Evolutionary conservation across 2,113 vertebrate genomes (phyloP), one percentile per base, ranked within the genome.

Genomic region (Lota lota): DNA sequence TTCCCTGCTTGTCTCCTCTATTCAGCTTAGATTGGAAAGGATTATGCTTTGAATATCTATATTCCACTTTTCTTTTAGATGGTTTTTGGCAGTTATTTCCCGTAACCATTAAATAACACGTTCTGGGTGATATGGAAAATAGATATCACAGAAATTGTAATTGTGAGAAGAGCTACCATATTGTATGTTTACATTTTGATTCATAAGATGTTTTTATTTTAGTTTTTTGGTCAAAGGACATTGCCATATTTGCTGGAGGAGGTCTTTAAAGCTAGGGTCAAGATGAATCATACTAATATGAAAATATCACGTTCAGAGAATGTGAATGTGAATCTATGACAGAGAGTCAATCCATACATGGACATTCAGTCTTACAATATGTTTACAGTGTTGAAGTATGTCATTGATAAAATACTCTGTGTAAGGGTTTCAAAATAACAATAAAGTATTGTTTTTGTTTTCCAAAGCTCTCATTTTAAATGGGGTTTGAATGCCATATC

Each of bases 371-470:
- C 93, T 95, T 94, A 95, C 95, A 94, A 94, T 95, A 97, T 95
- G 96, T 98, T 99, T 98, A 98, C 95, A 99, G 94, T 96, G 95
- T 97, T 97, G 94, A 98, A 97, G 94, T 96, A 95, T 92, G 96
- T 96, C 94, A 94, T 95, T 94, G 93, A 95, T 94, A 90, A 94
- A 93, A 94, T 90, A 92, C 94, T 96, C 93, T 95, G 94, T 97
- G 93, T 95, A 94, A 94, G 94, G 97, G 95, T 97, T 95, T 88
- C 92, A 94, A 94, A 94, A 95, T 91, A 92, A 95, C 94, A 88
- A 89, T 79, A 86, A 88, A 94, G 93, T 94, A 91, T 92, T 89
- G 79, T 88, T 93, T 94, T 94, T 90, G 90, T 90, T 94, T 90
- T 90, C 90, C 90, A 91, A 94, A 93, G 80, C 88, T 95, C 95